A percentile compares a stretch with the other conserved stretches of the same genome.
Evolutionary conservation across 2,797 vertebrate species (phyloP).

Genomic region (Rhynchotus rufescens): DNA sequence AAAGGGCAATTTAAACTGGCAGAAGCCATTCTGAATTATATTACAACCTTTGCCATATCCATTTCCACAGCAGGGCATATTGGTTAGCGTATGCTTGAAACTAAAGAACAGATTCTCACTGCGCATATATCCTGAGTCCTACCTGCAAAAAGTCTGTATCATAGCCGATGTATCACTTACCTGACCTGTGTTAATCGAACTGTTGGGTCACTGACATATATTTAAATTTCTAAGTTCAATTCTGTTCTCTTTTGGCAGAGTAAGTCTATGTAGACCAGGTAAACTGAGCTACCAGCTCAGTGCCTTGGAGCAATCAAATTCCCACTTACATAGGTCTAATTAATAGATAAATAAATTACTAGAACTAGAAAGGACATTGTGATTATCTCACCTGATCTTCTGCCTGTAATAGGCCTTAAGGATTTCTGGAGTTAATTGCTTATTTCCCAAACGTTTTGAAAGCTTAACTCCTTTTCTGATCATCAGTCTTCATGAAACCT

Average conservation of each 20-base stretch:
- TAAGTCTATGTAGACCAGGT: neutral
- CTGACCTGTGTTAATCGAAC: neutral
- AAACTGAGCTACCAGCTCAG: conserved; percentile 10
- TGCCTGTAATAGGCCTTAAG: neutral
- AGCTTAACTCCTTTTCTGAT: conserved; percentile 3
- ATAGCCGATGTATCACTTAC: neutral
- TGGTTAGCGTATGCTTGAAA: neutral
- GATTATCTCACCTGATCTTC: conserved; percentile 38
- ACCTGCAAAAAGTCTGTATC: neutral
- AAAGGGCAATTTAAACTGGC: neutral
- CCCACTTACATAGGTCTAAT: conserved; percentile 26
- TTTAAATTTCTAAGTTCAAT: neutral
- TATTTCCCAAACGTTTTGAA: conserved; percentile 27
- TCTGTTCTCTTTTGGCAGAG: neutral
- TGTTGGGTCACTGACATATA: neutral
- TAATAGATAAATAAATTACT: conserved; percentile 53
- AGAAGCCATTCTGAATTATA: neutral
- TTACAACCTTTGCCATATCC: neutral
- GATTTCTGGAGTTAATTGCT: conserved; percentile 26
- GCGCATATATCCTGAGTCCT: neutral
- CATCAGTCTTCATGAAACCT: neutral
- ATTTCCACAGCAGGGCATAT: neutral
- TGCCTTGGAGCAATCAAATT: conserved; percentile 1
- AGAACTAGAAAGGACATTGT: conserved; percentile 10
- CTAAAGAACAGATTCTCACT: neutral